Evolutionary conservation across 2,797 vertebrate species (phyloP), one percentile per base, ranked within the genome.

Genomic region (Picus viridis): DNA sequence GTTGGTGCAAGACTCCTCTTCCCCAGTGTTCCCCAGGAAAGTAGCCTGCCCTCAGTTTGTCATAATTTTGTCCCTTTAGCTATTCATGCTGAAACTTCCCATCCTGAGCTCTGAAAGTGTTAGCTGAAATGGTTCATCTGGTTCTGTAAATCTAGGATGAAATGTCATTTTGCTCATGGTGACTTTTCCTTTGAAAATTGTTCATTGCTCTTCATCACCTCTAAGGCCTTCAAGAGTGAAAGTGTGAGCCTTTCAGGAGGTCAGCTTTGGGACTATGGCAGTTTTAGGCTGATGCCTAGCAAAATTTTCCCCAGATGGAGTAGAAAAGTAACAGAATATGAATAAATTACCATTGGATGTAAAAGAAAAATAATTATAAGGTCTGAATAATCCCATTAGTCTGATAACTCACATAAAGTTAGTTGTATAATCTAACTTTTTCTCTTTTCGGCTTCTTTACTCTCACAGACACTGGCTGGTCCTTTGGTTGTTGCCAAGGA

Each of bases 181-280:
- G 91, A 96, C 96, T 92, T 88, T 89, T 88, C 41, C 83, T 93
- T 92, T 96, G 95, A 95, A 92, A 91, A 94, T 0, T 24, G 73
- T 93, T 89, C 89, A 11, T 73, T 82, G 85, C 89, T 89, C 74
- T 62, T 63, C 74, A 17, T 90, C 89, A 83, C 34, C 59, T 87
- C 68, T 6, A 58, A 73, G 57, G 83, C 83, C 79, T 88, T 93
- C 9, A 0, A 12, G 62, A 82, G 64, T 36, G 61, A 77, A 84
- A 91, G 80, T 18, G 14, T 65, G 59, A 93, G 89, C 91, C 76
- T 81, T 85, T 87, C 89, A 49, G 63, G 87, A 88, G 85, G 73
- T 96, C 91, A 92, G 12, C 63, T 73, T 11, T 63, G 70, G 83
- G 67, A 78, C 39, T 39, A 39, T 43, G 41, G 41, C 41, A 43